These are phyloP conservation scores for Pecten maximus DNA, from an alignment of 2,888 invertebrate genomes.

Conservation along the genomic window DNA sequence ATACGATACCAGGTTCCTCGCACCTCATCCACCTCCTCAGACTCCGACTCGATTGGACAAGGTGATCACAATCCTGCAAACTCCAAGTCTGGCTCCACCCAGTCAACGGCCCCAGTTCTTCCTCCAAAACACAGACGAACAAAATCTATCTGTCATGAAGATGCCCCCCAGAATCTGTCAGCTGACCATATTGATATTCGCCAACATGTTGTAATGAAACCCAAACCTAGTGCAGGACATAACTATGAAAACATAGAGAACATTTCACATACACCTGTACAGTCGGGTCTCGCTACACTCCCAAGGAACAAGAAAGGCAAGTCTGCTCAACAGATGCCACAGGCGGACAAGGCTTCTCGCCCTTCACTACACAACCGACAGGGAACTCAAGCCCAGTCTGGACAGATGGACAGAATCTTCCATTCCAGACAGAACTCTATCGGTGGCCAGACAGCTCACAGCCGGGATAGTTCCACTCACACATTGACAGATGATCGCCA, in stretches of 20 bases:
- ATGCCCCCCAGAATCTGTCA: constrained; percentile 61
- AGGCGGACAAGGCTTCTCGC: constrained; percentile 36
- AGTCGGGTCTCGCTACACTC: constrained; percentile 77
- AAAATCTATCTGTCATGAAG: constrained; percentile 67
- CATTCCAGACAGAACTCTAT: constrained; percentile 42
- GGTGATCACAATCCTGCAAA: constrained; percentile 41
- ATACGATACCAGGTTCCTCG: constrained; percentile 71
- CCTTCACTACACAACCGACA: constrained; percentile 41
- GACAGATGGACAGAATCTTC: constrained; percentile 42
- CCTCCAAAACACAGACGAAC: constrained; percentile 58
- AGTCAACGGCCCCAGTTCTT: constrained; percentile 55
- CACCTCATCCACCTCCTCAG: constrained; percentile 57
- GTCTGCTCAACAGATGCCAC: constrained; percentile 35
- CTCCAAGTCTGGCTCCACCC: constrained; percentile 5
- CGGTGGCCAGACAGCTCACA: constrained; percentile 58
- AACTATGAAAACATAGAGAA: constrained; percentile 68
- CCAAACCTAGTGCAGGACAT: constrained; percentile 62
- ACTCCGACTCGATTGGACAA: constrained; percentile 60
- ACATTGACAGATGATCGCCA: constrained; percentile 58
- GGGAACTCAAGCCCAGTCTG: constrained; percentile 42
- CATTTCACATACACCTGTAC: constrained; percentile 71
- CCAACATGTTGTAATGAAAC: constrained; percentile 65
- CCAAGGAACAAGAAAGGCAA: constrained; percentile 72
- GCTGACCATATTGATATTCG: constrained; percentile 60
- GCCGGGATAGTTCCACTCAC: constrained; percentile 68